phyloP scores from a whole-genome alignment of 2,888 invertebrate species.

The Chalcosyrphus nemorum region DNA sequence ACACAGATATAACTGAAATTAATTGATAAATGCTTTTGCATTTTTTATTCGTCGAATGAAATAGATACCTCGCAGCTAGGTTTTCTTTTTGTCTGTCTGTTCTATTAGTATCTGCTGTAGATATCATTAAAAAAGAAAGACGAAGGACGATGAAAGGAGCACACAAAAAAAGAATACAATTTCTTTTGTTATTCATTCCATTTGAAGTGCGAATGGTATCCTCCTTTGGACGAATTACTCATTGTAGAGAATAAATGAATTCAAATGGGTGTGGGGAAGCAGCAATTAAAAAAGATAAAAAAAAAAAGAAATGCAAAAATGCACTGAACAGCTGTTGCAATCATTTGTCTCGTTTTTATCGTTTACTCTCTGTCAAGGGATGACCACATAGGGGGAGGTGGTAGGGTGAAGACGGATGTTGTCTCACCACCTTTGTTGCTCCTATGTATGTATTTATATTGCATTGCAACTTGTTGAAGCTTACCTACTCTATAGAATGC shows the following conservation, averaged over 20 bases:
- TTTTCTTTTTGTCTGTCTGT: not conserved
- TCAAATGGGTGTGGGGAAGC: slow-evolving; percentile 12
- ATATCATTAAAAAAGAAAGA: slow-evolving; percentile 35
- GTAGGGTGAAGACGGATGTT: not conserved
- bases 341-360: slow-evolving; percentile 39
- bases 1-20: slow-evolving; percentile 24
- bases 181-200: slow-evolving; percentile 39
- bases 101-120: not conserved
- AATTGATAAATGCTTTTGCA: slow-evolving; percentile 36
- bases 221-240: slow-evolving; percentile 47
- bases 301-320: slow-evolving; percentile 7
- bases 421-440: slow-evolving; percentile 25
- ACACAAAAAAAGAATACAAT: not conserved
- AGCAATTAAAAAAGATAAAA: not conserved
- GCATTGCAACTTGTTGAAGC: slow-evolving; percentile 67
- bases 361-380: not conserved
- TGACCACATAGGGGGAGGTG: not conserved
- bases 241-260: slow-evolving; percentile 48
- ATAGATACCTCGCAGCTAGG: slow-evolving; percentile 23
- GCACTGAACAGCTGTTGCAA: slow-evolving; percentile 59
- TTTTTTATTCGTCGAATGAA: slow-evolving; percentile 20
- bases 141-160: not conserved
- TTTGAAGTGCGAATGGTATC: slow-evolving; percentile 22
- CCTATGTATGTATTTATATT: too few species aligned
- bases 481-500: slow-evolving; percentile 5